Percentiles rank a stretch among this genome's conserved stretches.
phyloP scores from a whole-genome alignment of 2,113 vertebrate genomes.

The Phoxinus phoxinus region DNA sequence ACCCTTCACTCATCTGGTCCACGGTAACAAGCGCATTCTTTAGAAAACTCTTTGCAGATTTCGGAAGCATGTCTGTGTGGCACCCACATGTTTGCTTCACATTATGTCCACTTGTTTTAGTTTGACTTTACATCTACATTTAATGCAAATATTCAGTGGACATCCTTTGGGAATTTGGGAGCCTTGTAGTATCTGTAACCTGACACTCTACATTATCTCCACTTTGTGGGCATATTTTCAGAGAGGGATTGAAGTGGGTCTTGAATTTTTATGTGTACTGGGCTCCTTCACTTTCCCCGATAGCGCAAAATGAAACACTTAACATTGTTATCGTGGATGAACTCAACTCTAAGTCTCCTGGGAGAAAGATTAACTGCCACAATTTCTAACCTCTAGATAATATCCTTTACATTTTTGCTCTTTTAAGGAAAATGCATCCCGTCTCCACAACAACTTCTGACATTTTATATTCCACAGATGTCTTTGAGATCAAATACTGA shows the following conservation, averaged over 20 bases:
- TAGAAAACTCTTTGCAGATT: conserved; percentile 55
- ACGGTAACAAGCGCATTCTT: conserved; percentile 53
- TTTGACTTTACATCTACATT: background rate
- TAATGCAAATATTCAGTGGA: background rate
- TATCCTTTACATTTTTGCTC: background rate
- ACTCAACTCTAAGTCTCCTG: background rate
- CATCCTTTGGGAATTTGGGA: background rate
- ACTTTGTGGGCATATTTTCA: background rate
- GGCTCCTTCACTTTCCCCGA: background rate
- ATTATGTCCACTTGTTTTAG: background rate
- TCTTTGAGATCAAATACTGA: conserved; percentile 1
- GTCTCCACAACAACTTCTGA: background rate
- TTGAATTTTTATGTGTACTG: background rate
- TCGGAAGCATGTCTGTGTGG: conserved; percentile 8
- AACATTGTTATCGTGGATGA: background rate
- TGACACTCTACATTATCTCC: background rate
- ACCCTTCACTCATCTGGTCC: conserved; percentile 59
- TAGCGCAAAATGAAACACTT: background rate
- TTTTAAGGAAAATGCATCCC: background rate
- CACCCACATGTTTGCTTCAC: background rate
- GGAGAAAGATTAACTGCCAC: background rate
- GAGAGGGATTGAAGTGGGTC: background rate
- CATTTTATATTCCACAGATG: background rate
- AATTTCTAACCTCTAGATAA: background rate
- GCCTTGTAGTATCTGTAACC: background rate